Percentiles rank a stretch among this genome's conserved stretches.
phyloP scores from a whole-genome alignment of 2,888 invertebrate genomes.

The Chymomyza amoena region DNA sequence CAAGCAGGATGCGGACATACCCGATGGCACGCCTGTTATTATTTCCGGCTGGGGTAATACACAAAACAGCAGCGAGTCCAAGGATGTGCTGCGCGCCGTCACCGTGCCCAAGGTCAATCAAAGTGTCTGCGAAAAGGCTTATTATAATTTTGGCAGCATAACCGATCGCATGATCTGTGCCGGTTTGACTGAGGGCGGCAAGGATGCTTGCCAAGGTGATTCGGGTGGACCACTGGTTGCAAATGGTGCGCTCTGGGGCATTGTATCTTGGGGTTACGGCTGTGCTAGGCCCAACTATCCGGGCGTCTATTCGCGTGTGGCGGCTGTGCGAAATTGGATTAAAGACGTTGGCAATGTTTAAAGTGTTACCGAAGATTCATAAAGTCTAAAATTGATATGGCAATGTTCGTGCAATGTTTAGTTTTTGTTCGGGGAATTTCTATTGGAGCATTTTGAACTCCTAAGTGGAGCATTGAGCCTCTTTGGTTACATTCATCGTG shows the following conservation, averaged over 20 bases:
- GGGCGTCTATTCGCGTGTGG: slow-evolving; percentile 70
- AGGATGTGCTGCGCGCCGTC: slow-evolving; percentile 55
- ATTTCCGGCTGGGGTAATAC: slow-evolving; percentile 77
- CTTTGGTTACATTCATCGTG: too few species aligned
- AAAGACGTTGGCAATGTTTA: slow-evolving; percentile 41
- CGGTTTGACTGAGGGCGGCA: slow-evolving; percentile 67
- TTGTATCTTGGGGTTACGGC: slow-evolving; percentile 77
- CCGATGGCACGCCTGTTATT: slow-evolving; percentile 56
- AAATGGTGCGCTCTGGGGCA: slow-evolving; percentile 61
- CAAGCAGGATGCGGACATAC: slow-evolving; percentile 49
- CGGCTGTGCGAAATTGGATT: slow-evolving; percentile 69
- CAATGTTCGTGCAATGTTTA: background rate
- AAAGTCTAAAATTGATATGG: background rate
- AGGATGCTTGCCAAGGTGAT: slow-evolving; percentile 76
- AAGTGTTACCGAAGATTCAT: background rate
- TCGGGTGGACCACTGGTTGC: slow-evolving; percentile 74
- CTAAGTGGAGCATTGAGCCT: too few species aligned
- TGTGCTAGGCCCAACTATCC: slow-evolving; percentile 72
- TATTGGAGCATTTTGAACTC: too few species aligned
- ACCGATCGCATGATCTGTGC: slow-evolving; percentile 76
- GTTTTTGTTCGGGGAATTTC: too few species aligned
- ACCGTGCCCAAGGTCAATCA: slow-evolving; percentile 69
- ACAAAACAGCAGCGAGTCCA: slow-evolving; percentile 50
- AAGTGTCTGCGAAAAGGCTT: slow-evolving; percentile 52
- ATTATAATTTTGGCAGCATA: slow-evolving; percentile 56